Conservation (phyloP, 2,797 vertebrate genomes). For the Ctenopoma kingsleyae region DNA sequence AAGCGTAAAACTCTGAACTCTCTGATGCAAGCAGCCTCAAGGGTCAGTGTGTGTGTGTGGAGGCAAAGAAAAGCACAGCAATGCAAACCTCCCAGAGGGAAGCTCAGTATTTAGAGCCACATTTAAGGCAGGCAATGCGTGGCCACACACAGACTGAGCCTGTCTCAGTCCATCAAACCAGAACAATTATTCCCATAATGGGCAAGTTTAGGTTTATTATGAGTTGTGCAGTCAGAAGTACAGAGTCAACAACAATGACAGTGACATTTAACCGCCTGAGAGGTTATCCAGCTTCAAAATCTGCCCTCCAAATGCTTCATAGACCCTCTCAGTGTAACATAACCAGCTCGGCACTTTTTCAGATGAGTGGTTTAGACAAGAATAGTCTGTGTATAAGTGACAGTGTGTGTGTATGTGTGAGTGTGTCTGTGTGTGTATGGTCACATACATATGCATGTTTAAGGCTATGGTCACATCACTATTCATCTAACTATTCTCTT, state of each 20-base stretch:
- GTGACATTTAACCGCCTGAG: conserved; percentile 65
- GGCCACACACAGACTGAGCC: conserved; percentile 75
- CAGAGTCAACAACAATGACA: conserved; percentile 63
- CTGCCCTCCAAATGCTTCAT: conserved; percentile 58
- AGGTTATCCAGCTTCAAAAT: conserved; percentile 58
- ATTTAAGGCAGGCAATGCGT: conserved; percentile 39
- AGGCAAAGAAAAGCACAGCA: conserved; percentile 47
- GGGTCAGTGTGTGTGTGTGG: conserved; percentile 36
- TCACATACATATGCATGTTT: conserved; percentile 8
- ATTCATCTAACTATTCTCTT: conserved; percentile 43
- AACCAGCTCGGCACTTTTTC: conserved; percentile 67
- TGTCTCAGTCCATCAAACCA: conserved; percentile 55
- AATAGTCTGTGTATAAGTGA: conserved; percentile 60
- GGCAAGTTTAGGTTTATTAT: conserved; percentile 58
- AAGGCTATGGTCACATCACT: conserved; percentile 6
- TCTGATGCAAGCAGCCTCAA: conserved; percentile 23
- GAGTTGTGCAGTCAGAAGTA: conserved; percentile 55
- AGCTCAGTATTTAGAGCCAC: conserved; percentile 59
- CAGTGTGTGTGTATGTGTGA: conserved; percentile 24
- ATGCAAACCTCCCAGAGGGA: conserved; percentile 57
- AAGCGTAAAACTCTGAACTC: conserved; percentile 2
- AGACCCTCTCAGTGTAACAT: conserved; percentile 59
- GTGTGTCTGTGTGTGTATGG: conserved; percentile 24
- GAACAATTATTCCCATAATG: conserved; percentile 72
- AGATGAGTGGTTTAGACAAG: conserved; percentile 66